phyloP scores from a whole-genome alignment of 2,113 vertebrate genomes.

The Muntiacus muntjak region DNA sequence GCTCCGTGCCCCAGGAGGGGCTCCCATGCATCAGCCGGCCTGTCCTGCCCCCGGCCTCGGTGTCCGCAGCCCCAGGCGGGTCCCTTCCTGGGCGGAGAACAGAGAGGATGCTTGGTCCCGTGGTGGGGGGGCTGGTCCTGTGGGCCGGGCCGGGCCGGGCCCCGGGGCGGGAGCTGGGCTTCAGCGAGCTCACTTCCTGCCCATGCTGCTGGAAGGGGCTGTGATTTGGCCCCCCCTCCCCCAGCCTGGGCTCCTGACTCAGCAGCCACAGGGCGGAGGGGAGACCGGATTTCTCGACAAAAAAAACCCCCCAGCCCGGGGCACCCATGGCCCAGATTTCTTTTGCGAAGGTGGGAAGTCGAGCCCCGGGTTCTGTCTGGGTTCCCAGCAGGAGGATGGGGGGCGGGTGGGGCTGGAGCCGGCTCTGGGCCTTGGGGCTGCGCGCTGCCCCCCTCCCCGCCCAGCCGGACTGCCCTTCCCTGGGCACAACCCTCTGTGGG shows the following conservation, averaged over 20 bases:
- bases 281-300: background rate
- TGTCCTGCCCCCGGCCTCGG: background rate
- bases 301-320: background rate
- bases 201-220: background rate
- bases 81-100: background rate
- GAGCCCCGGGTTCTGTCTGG: background rate
- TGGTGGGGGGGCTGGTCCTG: background rate
- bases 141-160: fast-evolving
- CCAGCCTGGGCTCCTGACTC: conserved; percentile 16
- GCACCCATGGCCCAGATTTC: background rate
- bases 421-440: background rate
- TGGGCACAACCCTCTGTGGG: background rate
- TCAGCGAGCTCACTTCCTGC: background rate
- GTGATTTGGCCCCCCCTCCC: background rate
- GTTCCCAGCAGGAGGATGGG: background rate
- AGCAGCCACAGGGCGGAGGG: background rate
- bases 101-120: background rate
- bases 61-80: background rate
- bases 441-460: fast-evolving
- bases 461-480: fast-evolving
- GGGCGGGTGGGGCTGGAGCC: background rate
- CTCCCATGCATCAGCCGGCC: fast-evolving
- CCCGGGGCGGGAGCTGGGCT: background rate
- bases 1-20: background rate
- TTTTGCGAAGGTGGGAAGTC: background rate